Percentiles rank a stretch among this genome's conserved stretches.
phyloP scores from a whole-genome alignment of 1,140 invertebrate genomes.

The Atopsyche davidsoni region DNA sequence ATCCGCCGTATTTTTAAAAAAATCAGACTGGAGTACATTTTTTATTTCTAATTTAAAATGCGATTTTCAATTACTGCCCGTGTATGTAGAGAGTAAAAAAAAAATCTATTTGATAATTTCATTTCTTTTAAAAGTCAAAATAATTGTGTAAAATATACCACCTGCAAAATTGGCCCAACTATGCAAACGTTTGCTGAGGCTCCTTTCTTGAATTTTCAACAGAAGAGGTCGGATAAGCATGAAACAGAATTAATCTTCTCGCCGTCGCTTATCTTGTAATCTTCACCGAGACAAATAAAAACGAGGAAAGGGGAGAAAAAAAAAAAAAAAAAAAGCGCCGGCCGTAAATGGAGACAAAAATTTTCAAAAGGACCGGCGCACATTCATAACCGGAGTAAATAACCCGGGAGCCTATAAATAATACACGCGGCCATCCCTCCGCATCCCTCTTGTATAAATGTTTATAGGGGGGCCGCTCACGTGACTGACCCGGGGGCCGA shows the following conservation, averaged over 20 bases:
- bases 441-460: constrained; percentile 24
- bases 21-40: too few species aligned
- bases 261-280: constrained; percentile 25
- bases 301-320: constrained; percentile 8
- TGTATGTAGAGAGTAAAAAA: too few species aligned
- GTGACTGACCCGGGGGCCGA: constrained; percentile 26
- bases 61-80: too few species aligned
- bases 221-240: too few species aligned
- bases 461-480: constrained; percentile 14
- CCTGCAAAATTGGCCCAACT: too few species aligned
- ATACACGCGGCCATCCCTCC: constrained; percentile 24
- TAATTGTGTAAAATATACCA: too few species aligned
- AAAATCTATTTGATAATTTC: too few species aligned
- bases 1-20: too few species aligned
- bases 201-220: too few species aligned
- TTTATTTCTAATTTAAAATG: too few species aligned
- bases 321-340: constrained; percentile 15
- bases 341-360: constrained; percentile 21
- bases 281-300: constrained; percentile 22
- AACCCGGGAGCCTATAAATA: constrained; percentile 26
- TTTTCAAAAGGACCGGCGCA: constrained; percentile 21
- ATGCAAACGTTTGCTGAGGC: too few species aligned
- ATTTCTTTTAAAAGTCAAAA: too few species aligned
- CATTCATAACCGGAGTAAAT: constrained; percentile 22
- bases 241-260: constrained; percentile 18